Conservation (phyloP, 1,140 invertebrate species). For the Psilanteris sp. region DNA sequence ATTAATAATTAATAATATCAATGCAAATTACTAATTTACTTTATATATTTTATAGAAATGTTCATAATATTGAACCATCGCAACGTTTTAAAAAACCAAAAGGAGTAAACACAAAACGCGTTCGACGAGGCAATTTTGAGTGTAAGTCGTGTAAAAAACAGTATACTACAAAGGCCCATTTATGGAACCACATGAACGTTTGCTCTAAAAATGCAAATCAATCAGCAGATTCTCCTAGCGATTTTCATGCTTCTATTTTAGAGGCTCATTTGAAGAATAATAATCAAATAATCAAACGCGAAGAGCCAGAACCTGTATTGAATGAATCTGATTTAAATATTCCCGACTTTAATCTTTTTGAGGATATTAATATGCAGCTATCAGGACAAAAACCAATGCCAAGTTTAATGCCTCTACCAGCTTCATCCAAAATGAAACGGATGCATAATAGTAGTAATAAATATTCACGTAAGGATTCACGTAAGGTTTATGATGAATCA, state of each 20-base stretch:
- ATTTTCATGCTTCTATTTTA: slow-evolving; percentile 68
- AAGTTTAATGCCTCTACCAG: slow-evolving; percentile 73
- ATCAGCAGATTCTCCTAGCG: slow-evolving; percentile 19
- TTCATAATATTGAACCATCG: slow-evolving; percentile 74
- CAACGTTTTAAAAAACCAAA: slow-evolving; percentile 73
- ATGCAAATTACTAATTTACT: too few species aligned
- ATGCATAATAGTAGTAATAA: slow-evolving; percentile 65
- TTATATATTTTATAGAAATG: slow-evolving; percentile 47
- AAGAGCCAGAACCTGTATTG: slow-evolving; percentile 63
- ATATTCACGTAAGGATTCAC: slow-evolving; percentile 76
- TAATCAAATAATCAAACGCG: slow-evolving; percentile 74
- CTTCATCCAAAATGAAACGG: slow-evolving; percentile 55
- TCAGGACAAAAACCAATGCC: slow-evolving; percentile 75
- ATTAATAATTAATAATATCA: too few species aligned
- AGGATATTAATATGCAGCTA: slow-evolving; percentile 77
- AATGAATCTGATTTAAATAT: slow-evolving; percentile 76
- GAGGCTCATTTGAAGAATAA: slow-evolving; percentile 76
- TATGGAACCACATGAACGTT: slow-evolving; percentile 74
- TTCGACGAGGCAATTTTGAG: slow-evolving; percentile 70
- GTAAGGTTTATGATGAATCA: slow-evolving; percentile 78
- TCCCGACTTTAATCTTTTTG: slow-evolving; percentile 78
- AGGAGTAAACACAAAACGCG: slow-evolving; percentile 35
- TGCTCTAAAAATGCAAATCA: slow-evolving; percentile 63
- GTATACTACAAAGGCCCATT: slow-evolving; percentile 74
- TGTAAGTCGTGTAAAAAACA: slow-evolving; percentile 76